Evolutionary conservation across 2,888 invertebrate genomes (phyloP).

Genomic region (Electrophaes corylata): DNA sequence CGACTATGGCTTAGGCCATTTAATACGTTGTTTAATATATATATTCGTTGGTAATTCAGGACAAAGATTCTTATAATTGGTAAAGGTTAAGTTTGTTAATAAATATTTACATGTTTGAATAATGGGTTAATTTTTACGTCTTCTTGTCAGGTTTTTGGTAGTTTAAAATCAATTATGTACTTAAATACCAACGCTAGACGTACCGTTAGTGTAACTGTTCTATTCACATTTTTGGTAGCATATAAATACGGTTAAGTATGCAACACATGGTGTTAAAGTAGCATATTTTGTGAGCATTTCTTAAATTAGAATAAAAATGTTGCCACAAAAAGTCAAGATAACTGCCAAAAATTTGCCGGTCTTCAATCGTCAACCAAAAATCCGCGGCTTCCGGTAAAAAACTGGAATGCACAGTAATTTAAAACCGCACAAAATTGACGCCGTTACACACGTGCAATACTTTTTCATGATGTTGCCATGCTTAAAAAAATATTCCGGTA

Average conservation of each 20-base stretch:
- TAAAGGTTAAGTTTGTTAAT: no score
- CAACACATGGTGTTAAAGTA: slow-evolving; percentile 8
- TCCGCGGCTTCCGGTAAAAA: slow-evolving; percentile 76
- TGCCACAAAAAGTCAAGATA: slow-evolving; percentile 32
- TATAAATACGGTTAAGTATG: no score
- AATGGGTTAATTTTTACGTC: no score
- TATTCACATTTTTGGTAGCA: not conserved
- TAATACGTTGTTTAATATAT: no score
- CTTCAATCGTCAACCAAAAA: slow-evolving; percentile 67
- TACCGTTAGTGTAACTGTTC: no score
- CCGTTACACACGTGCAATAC: slow-evolving; percentile 70
- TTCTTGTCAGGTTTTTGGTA: no score
- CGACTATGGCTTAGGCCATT: no score
- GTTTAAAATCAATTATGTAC: no score
- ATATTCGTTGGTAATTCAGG: no score
- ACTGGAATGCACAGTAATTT: slow-evolving; percentile 73
- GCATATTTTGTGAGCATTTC: not conserved
- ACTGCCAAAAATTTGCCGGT: slow-evolving; percentile 55
- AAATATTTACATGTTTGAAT: no score
- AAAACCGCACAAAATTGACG: slow-evolving; percentile 75
- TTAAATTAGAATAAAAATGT: slow-evolving; percentile 29
- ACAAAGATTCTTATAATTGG: no score
- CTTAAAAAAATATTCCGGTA: slow-evolving; percentile 50
- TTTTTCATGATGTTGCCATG: slow-evolving; percentile 59
- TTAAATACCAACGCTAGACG: no score